Conservation (phyloP, 1,140 invertebrate species). For the Aphidius ervi region DNA sequence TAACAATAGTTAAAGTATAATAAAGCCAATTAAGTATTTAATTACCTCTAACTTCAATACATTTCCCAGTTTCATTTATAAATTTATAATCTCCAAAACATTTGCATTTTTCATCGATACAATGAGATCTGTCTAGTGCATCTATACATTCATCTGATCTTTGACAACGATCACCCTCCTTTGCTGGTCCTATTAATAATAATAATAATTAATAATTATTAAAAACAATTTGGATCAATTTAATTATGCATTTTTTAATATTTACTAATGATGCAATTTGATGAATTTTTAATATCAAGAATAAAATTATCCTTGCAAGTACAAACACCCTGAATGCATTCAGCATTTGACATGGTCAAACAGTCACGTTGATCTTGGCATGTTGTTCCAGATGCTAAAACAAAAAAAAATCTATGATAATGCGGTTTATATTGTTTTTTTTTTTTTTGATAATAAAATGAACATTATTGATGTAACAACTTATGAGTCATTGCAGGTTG, state of each 20-base stretch:
- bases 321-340: conserved; percentile 29
- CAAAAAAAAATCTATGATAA: background rate
- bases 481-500: too few species aligned
- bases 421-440: too few species aligned
- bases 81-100: conserved; percentile 25
- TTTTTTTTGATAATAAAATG: too few species aligned
- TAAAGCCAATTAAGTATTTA: background rate
- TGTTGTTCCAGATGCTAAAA: conserved; percentile 25
- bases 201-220: too few species aligned
- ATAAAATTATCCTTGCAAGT: conserved; percentile 29
- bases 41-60: conserved; percentile 5
- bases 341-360: conserved; percentile 25
- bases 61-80: conserved; percentile 25
- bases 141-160: conserved; percentile 28
- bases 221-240: background rate
- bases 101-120: conserved; percentile 25
- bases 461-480: too few species aligned
- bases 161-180: conserved; percentile 29
- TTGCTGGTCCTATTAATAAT: conserved; percentile 25
- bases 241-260: background rate
- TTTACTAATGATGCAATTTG: conserved; percentile 33
- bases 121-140: conserved; percentile 20
- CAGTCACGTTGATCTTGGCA: conserved; percentile 21
- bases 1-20: background rate
- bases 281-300: conserved; percentile 31